A percentile compares a stretch with the other conserved stretches of the same genome.
Evolutionary conservation across 2,888 invertebrate species (phyloP).

Genomic region (Acrobasis consociella): DNA sequence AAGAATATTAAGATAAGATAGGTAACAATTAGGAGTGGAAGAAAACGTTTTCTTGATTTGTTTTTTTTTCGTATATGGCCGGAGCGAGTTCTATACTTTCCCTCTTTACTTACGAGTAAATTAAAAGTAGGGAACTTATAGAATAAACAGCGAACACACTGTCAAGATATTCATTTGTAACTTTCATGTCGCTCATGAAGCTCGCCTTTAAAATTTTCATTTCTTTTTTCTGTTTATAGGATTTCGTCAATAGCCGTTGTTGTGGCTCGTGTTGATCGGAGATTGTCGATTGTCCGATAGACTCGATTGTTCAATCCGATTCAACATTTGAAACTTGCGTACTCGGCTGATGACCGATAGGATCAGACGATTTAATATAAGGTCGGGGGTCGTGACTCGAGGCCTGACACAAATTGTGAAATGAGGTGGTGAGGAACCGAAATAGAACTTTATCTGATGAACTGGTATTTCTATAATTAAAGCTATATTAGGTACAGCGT

Average conservation of each 20-base stretch:
- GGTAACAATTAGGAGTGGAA: too few relatives aligned
- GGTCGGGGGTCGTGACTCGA: constrained; percentile 44
- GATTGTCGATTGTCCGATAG: constrained; percentile 56
- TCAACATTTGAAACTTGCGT: constrained; percentile 41
- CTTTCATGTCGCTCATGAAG: background rate
- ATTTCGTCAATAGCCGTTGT: constrained; percentile 61
- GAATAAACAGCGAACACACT: too few relatives aligned
- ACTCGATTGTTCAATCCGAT: constrained; percentile 58
- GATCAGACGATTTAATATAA: constrained; percentile 54
- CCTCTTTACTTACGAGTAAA: too few relatives aligned
- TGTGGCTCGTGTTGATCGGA: constrained; percentile 54
- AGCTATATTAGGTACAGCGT: background rate
- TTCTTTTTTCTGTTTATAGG: constrained; percentile 58
- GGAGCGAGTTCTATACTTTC: too few relatives aligned
- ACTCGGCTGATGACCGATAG: constrained; percentile 43
- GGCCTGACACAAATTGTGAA: constrained; percentile 41
- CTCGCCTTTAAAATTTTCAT: constrained; percentile 11
- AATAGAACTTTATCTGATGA: constrained; percentile 14
- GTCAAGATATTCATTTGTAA: background rate
- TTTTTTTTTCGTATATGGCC: too few relatives aligned
- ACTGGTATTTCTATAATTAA: constrained; percentile 16
- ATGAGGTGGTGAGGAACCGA: constrained; percentile 25
- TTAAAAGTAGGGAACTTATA: too few relatives aligned
- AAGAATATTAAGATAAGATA: too few relatives aligned
- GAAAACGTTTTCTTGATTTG: too few relatives aligned